These are phyloP conservation scores for Crocuta crocuta DNA, from an alignment of 2,113 vertebrate genomes.

Conservation along the genomic window DNA sequence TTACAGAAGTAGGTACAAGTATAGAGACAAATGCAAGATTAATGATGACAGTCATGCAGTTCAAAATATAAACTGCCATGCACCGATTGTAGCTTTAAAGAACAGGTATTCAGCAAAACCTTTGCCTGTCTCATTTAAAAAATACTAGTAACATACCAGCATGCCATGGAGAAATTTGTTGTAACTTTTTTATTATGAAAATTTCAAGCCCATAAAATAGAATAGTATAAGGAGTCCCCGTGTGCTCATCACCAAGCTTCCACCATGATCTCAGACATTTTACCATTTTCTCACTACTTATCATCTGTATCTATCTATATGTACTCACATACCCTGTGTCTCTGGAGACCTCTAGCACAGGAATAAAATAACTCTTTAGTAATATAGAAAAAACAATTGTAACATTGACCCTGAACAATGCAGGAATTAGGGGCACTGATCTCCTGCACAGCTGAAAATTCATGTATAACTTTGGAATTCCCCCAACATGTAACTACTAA, in stretches of 20 bases:
- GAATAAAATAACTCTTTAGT: slow-evolving; percentile 15
- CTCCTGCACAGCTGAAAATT: neutral
- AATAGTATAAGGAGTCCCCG: neutral
- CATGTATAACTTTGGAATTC: neutral
- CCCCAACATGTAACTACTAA: neutral
- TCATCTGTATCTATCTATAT: neutral
- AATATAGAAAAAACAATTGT: neutral
- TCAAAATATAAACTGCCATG: neutral
- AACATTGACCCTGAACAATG: neutral
- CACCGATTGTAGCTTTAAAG: neutral
- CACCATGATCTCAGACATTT: neutral
- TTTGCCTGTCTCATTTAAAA: neutral
- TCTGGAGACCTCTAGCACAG: neutral
- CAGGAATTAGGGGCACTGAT: neutral
- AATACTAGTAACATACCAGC: neutral
- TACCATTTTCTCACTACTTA: neutral
- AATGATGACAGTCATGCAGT: neutral
- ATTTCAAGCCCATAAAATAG: neutral
- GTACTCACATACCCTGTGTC: neutral
- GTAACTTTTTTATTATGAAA: neutral
- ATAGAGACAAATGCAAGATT: neutral
- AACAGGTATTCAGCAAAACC: neutral
- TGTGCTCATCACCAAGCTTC: neutral
- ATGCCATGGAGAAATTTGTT: neutral
- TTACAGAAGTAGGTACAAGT: neutral